phyloP scores from a whole-genome alignment of 2,888 invertebrate species.

The Apoda limacodes region DNA sequence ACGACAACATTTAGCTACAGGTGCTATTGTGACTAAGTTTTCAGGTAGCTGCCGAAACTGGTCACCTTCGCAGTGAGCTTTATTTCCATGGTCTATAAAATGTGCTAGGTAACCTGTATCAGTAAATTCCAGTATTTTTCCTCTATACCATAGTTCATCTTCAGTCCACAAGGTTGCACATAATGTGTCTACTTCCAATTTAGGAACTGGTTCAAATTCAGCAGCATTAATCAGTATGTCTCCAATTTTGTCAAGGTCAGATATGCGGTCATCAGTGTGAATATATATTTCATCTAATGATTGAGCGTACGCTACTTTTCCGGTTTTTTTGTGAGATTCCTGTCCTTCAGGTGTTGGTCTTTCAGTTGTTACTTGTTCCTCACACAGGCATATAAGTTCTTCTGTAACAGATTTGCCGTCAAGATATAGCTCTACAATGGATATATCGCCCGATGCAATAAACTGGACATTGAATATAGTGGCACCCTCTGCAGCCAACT shows the following conservation, averaged over 20 bases:
- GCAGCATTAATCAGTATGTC: constrained; percentile 64
- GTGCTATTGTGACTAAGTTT: constrained; percentile 65
- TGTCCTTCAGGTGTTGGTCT: constrained; percentile 52
- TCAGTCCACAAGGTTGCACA: constrained; percentile 76
- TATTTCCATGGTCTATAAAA: constrained; percentile 79
- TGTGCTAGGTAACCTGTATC: constrained; percentile 69
- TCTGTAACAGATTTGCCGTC: constrained; percentile 74
- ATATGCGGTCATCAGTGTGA: constrained; percentile 69
- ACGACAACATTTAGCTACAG: constrained; percentile 74
- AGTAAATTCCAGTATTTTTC: constrained; percentile 70
- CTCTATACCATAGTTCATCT: constrained; percentile 77
- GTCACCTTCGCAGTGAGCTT: constrained; percentile 70
- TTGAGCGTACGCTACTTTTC: constrained; percentile 75
- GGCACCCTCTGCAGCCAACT: constrained; percentile 76
- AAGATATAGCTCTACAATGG: constrained; percentile 71
- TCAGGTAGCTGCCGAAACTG: constrained; percentile 64
- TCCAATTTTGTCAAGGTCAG: constrained; percentile 72
- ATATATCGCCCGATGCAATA: constrained; percentile 74
- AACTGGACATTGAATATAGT: constrained; percentile 77
- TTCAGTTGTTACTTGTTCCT: constrained; percentile 40
- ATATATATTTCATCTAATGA: constrained; percentile 81
- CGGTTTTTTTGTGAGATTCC: constrained; percentile 53
- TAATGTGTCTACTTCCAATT: constrained; percentile 69
- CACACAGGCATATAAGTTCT: constrained; percentile 66
- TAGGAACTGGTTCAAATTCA: constrained; percentile 58